phyloP scores from a whole-genome alignment of 2,888 invertebrate genomes.

The Drosophila antonietae region DNA sequence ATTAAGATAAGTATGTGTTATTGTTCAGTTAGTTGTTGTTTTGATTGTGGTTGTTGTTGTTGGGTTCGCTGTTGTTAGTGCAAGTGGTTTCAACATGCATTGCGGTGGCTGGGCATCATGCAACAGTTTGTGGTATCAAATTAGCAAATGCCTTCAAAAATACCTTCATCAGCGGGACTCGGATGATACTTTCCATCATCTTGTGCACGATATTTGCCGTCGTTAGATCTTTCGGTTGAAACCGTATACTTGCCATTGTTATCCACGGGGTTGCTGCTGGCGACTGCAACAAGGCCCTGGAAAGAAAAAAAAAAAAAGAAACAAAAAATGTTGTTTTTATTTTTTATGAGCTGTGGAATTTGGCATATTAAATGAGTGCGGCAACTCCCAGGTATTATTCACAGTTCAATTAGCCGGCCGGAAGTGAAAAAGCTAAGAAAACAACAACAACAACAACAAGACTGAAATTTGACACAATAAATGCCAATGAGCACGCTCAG shows the following conservation, averaged over 20 bases:
- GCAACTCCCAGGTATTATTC: slow-evolving; percentile 24
- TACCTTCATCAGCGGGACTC: slow-evolving; percentile 79
- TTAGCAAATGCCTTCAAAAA: slow-evolving; percentile 54
- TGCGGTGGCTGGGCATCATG: slow-evolving; percentile 28
- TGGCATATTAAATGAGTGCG: slow-evolving; percentile 23
- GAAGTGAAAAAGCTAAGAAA: slow-evolving; percentile 38
- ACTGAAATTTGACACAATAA: slow-evolving; percentile 23
- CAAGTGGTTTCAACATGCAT: slow-evolving; percentile 46
- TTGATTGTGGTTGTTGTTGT: slow-evolving; percentile 25
- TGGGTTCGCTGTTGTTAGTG: slow-evolving; percentile 10
- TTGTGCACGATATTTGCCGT: slow-evolving; percentile 76
- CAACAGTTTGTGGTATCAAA: slow-evolving; percentile 36
- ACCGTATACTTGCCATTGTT: slow-evolving; percentile 82
- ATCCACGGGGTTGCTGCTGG: slow-evolving; percentile 71
- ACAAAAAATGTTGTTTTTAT: background rate
- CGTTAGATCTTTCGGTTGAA: slow-evolving; percentile 67
- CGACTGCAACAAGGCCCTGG: slow-evolving; percentile 75
- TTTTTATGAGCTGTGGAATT: slow-evolving; percentile 8
- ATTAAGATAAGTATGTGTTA: slow-evolving; percentile 27
- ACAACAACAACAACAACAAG: background rate
- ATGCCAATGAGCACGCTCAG: slow-evolving; percentile 41
- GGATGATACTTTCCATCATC: slow-evolving; percentile 79
- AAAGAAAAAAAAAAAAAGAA: background rate
- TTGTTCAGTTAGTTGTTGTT: slow-evolving; percentile 1
- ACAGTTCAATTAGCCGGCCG: slow-evolving; percentile 42